Evolutionary conservation across 2,113 vertebrate genomes (phyloP).

Genomic region (Tychaedon coryphoeus): DNA sequence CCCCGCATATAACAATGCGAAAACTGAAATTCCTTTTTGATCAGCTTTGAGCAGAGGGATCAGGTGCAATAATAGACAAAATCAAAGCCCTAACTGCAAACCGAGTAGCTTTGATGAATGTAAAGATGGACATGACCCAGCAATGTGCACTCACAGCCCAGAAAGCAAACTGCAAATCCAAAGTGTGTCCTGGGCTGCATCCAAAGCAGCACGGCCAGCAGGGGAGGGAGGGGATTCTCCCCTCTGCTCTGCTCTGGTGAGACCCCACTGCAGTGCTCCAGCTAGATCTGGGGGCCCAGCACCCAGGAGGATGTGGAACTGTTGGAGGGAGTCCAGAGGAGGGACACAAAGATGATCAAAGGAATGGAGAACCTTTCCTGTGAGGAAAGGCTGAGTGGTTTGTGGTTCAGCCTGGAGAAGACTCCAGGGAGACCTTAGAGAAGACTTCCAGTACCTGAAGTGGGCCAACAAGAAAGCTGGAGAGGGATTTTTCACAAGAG

Average conservation of each 20-base stretch:
- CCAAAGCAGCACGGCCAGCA: accelerated
- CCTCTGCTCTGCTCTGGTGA: not conserved
- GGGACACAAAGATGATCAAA: not conserved
- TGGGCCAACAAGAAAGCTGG: not conserved
- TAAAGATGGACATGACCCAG: accelerated
- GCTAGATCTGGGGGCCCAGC: not conserved
- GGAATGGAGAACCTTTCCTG: not conserved
- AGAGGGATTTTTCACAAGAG: not conserved
- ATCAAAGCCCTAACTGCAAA: not conserved
- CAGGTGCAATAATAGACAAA: not conserved
- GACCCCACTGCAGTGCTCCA: accelerated
- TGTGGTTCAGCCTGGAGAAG: not conserved
- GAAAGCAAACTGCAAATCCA: not conserved
- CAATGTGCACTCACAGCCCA: not conserved
- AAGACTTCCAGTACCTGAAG: not conserved
- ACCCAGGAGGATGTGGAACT: accelerated
- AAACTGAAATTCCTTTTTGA: not conserved
- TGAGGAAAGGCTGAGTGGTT: not conserved
- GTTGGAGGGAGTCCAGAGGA: accelerated
- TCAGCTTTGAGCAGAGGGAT: not conserved
- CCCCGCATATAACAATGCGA: not conserved
- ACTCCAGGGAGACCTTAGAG: not conserved
- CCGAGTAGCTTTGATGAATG: not conserved
- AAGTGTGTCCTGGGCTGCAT: not conserved
- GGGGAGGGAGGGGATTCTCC: not conserved